phyloP scores from a whole-genome alignment of 2,113 vertebrate species.

The Vidua chalybeata region DNA sequence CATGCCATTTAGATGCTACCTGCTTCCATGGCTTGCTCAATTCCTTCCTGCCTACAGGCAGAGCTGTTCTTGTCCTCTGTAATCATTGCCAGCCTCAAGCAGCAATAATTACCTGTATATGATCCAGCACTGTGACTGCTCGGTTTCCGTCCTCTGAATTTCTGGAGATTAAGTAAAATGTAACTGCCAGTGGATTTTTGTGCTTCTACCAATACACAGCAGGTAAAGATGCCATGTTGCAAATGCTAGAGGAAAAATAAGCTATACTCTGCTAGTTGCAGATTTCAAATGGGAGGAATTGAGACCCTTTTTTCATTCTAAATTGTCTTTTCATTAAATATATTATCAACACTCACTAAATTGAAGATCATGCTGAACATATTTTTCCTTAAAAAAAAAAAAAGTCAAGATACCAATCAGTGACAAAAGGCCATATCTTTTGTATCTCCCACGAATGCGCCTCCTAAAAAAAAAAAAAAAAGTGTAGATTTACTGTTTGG shows the following conservation, averaged over 20 bases:
- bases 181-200: not conserved
- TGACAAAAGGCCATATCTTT: not conserved
- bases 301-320: not conserved
- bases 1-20: not conserved
- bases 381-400: not conserved
- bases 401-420: not conserved
- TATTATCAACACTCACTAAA: not conserved
- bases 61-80: not conserved
- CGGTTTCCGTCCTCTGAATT: not conserved
- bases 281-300: not conserved
- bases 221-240: not conserved
- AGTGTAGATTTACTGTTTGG: not conserved
- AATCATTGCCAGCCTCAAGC: not conserved
- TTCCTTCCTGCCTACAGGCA: not conserved
- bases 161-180: not conserved
- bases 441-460: not conserved
- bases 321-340: not conserved
- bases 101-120: not conserved
- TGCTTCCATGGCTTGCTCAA: not conserved
- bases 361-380: not conserved
- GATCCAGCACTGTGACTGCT: not conserved
- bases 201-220: accelerated
- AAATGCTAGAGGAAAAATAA: not conserved
- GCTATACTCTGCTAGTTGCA: not conserved
- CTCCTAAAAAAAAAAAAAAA: not conserved